Evolutionary conservation across 2,888 invertebrate species (phyloP).

Genomic region (Syrphus vitripennis): DNA sequence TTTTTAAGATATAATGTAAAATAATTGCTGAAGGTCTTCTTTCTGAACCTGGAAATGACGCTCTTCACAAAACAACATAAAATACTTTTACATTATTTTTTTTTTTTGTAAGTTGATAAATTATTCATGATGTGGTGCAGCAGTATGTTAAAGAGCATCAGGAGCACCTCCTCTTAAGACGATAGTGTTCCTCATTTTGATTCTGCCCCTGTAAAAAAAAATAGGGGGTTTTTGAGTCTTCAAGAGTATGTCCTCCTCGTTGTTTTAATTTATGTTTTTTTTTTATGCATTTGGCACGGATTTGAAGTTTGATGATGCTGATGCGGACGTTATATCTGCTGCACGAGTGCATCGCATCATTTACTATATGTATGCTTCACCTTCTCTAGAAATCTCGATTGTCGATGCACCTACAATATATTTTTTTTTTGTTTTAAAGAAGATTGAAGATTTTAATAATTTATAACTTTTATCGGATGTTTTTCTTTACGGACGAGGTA

Average conservation of each 20-base stretch:
- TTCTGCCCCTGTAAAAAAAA: background rate
- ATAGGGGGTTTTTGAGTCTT: background rate
- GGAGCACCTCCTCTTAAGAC: background rate
- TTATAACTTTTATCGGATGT: slow-evolving; percentile 49
- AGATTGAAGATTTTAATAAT: slow-evolving; percentile 63
- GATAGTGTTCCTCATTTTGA: background rate
- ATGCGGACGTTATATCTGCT: slow-evolving; percentile 40
- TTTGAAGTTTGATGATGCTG: slow-evolving; percentile 45
- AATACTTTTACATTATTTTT: slow-evolving; percentile 36
- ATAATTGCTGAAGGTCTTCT: slow-evolving; percentile 18
- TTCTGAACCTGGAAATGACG: slow-evolving; percentile 12
- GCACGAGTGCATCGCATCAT: slow-evolving; percentile 1
- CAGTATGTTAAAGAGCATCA: slow-evolving; percentile 9
- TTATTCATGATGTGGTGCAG: slow-evolving; percentile 66
- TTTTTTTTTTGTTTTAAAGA: slow-evolving; percentile 4
- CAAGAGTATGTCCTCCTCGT: slow-evolving; percentile 46
- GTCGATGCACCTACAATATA: background rate
- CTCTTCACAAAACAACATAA: slow-evolving; percentile 16
- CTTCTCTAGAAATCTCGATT: background rate
- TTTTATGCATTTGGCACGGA: slow-evolving; percentile 62
- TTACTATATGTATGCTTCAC: background rate
- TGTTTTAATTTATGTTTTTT: slow-evolving; percentile 39
- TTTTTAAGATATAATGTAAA: slow-evolving; percentile 34
- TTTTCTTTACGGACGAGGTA: background rate
- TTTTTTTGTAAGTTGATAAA: slow-evolving; percentile 48